A percentile compares a stretch with the other conserved stretches of the same genome.
These are phyloP conservation scores for Telenomus remus DNA, from an alignment of 1,140 invertebrate species.

Conservation along the genomic window DNA sequence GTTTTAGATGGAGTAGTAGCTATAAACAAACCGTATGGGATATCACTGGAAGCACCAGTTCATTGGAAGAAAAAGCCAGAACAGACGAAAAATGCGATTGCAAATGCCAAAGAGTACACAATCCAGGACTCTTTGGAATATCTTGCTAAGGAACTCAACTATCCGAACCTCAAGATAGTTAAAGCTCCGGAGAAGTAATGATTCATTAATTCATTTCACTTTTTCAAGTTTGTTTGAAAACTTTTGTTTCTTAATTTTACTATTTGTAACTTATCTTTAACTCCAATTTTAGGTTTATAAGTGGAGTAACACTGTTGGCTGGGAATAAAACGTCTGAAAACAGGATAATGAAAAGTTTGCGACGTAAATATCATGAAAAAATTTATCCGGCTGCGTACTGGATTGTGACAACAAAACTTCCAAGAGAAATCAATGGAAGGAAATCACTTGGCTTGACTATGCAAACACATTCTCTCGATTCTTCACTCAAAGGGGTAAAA, in stretches of 20 bases:
- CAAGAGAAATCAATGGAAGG: constrained; percentile 48
- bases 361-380: constrained; percentile 14
- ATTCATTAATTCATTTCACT: not conserved
- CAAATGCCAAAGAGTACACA: constrained; percentile 55
- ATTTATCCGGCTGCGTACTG: constrained; percentile 60
- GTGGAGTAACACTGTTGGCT: constrained; percentile 61
- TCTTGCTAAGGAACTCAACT: constrained; percentile 60
- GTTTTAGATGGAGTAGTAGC: constrained; percentile 69
- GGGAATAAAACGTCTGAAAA: constrained; percentile 19
- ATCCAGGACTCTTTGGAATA: constrained; percentile 60
- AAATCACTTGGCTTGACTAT: constrained; percentile 49
- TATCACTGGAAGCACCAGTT: constrained; percentile 29
- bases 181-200: constrained; percentile 66
- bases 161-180: constrained; percentile 55
- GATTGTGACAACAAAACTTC: constrained; percentile 61
- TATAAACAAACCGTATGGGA: constrained; percentile 74
- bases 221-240: too few relatives aligned
- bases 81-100: constrained; percentile 35
- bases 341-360: constrained; percentile 25
- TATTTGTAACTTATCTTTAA: not conserved
- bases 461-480: not conserved
- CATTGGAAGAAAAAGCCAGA: not conserved
- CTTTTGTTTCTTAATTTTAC: too few relatives aligned
- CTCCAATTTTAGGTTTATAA: constrained; percentile 63
- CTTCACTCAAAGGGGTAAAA: constrained; percentile 7